Evolutionary conservation across 2,797 vertebrate species (phyloP).

Genomic region (Lacerta agilis): DNA sequence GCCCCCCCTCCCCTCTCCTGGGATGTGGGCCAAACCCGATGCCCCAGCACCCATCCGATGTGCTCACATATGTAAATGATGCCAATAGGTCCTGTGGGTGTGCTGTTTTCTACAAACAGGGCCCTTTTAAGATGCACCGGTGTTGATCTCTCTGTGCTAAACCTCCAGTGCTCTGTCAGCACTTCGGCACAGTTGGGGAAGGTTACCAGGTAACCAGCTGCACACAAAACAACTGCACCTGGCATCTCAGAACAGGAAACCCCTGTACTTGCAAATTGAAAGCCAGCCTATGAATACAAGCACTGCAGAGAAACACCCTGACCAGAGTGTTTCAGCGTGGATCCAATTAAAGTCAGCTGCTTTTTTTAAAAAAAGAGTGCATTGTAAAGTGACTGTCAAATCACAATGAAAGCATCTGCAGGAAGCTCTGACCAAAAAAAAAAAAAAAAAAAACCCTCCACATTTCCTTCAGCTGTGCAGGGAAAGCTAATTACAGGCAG

Average conservation of each 20-base stretch:
- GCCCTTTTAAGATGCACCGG: neutral
- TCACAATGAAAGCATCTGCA: constrained; percentile 59
- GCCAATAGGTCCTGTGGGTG: too few relatives aligned
- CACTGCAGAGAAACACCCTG: constrained; percentile 57
- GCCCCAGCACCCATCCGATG: too few relatives aligned
- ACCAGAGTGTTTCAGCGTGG: constrained; percentile 27
- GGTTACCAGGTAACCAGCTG: constrained; percentile 66
- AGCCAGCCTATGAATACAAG: constrained; percentile 63
- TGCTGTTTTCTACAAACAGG: neutral
- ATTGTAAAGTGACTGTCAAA: constrained; percentile 56
- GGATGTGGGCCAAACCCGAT: neutral
- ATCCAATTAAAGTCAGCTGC: constrained; percentile 57
- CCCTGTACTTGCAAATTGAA: constrained; percentile 39
- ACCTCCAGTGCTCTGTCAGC: constrained; percentile 25
- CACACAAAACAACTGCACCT: constrained; percentile 65
- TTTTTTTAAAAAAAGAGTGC: constrained; percentile 47
- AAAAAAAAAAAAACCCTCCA: constrained; percentile 14
- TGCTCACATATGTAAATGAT: neutral
- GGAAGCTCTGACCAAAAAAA: constrained; percentile 33
- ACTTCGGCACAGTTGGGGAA: constrained; percentile 50
- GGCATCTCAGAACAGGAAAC: constrained; percentile 45
- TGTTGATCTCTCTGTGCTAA: neutral
- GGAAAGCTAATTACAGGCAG: constrained; percentile 39
- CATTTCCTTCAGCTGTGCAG: constrained; percentile 53
- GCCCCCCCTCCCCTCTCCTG: too few relatives aligned